A percentile compares a stretch with the other conserved stretches of the same genome.
phyloP scores from a whole-genome alignment of 2,113 vertebrate genomes.

The Choloepus hoffmanni region DNA sequence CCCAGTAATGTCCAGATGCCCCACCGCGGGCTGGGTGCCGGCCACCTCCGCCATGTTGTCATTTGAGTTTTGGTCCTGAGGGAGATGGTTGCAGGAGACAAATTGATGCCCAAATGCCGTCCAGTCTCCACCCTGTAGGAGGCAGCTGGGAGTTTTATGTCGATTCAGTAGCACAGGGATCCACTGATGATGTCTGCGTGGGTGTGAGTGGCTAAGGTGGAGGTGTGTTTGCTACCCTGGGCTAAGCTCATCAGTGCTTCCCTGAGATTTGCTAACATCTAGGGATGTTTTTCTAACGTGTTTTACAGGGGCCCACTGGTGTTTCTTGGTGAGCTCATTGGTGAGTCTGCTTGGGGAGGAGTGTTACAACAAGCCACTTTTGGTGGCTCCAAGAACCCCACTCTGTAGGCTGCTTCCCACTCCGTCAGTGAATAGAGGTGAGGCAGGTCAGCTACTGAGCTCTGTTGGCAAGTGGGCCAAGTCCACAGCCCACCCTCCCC shows the following conservation, averaged over 20 bases:
- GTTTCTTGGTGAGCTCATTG: not conserved
- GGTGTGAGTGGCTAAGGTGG: not conserved
- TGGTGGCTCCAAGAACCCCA: not conserved
- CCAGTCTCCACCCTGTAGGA: not conserved
- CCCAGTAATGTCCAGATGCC: conserved; percentile 84
- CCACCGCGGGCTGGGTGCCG: conserved; percentile 31
- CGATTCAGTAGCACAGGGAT: not conserved
- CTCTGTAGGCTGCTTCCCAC: not conserved
- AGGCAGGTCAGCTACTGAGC: not conserved
- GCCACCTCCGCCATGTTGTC: conserved; percentile 78
- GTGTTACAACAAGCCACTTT: not conserved
- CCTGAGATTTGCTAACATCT: not conserved
- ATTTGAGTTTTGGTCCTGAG: conserved; percentile 76
- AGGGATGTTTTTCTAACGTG: not conserved
- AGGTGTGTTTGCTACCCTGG: too few species aligned
- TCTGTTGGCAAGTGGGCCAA: not conserved
- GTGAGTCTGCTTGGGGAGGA: not conserved
- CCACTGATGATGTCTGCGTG: not conserved
- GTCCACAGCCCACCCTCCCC: not conserved
- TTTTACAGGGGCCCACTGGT: not conserved
- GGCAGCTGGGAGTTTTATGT: not conserved
- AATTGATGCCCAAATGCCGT: rapidly evolving
- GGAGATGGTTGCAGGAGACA: not conserved
- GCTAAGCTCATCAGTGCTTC: not conserved
- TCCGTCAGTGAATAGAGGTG: rapidly evolving